Evolutionary conservation across 2,797 vertebrate species (phyloP).

Genomic region (Aldrovandia affinis): DNA sequence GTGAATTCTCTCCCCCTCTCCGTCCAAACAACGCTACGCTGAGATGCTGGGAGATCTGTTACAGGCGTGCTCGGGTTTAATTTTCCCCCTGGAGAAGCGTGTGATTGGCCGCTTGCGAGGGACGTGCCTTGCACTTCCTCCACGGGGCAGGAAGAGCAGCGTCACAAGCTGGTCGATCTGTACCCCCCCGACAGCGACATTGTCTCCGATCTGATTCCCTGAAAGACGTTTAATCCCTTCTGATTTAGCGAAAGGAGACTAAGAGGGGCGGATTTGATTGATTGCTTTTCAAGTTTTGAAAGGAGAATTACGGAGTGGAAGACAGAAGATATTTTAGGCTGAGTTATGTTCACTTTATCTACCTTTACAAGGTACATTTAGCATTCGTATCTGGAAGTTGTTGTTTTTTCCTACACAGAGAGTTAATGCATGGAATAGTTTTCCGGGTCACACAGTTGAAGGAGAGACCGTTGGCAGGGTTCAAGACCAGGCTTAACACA

Average conservation of each 20-base stretch:
- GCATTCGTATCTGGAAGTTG: neutral
- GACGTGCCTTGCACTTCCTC: neutral
- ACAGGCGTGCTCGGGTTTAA: neutral
- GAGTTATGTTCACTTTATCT: neutral
- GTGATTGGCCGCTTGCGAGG: slow-evolving; percentile 3
- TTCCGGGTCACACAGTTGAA: no score
- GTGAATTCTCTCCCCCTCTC: neutral
- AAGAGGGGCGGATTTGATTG: neutral
- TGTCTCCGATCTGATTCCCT: neutral
- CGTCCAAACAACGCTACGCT: neutral
- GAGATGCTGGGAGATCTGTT: neutral
- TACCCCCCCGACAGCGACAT: no score
- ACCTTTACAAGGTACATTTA: neutral
- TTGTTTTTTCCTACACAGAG: neutral
- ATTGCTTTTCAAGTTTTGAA: neutral
- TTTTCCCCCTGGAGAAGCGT: neutral
- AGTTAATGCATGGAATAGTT: no score
- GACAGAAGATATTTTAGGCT: neutral
- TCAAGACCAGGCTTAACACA: no score
- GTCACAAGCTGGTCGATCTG: no score
- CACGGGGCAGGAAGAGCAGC: no score
- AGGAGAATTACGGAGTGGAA: neutral
- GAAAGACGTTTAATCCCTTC: neutral
- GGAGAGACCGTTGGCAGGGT: no score
- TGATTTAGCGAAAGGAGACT: neutral